Conservation (phyloP, 2,113 vertebrate species). For the Xenopus tropicalis region UCB_Xtro_10.0 CM004448.2:68445501-68446000, state of each 20-base stretch:
- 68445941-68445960: too few relatives aligned
- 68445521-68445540: conserved; percentile 94
- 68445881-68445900: too few relatives aligned
- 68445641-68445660: conserved; percentile 75
- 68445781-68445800: not conserved
- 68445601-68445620: conserved; percentile 96
- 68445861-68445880: too few relatives aligned
- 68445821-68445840: too few relatives aligned
- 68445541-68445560: conserved; percentile 95
- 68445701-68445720: conserved; percentile 28
- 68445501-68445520: conserved; percentile 98
- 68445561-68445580: conserved; percentile 89
- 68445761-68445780: not conserved
- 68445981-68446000: too few relatives aligned
- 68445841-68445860: too few relatives aligned
- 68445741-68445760: not conserved
- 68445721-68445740: conserved; percentile 17
- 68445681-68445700: conserved; percentile 56
- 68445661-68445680: conserved; percentile 74
- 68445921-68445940: too few relatives aligned
- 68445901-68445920: too few relatives aligned
- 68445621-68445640: conserved; percentile 93
- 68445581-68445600: conserved; percentile 97
- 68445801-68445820: too few relatives aligned
- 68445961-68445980: too few relatives aligned